Base-by-base conservation (phyloP, 2,888 invertebrate species). In the Cyclophora punctaria region DNA sequence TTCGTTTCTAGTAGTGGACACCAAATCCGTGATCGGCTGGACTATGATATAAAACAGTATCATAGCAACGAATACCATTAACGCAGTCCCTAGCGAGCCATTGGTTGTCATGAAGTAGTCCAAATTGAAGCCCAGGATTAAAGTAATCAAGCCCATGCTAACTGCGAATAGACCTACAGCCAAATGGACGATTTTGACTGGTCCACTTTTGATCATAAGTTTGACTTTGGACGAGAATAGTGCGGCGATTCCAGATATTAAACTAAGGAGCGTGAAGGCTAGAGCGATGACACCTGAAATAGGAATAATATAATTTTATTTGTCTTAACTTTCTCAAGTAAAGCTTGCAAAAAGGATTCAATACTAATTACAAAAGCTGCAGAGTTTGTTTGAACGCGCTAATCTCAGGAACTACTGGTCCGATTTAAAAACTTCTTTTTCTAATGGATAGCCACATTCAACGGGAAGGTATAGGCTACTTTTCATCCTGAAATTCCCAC, bases 181-280 rank as follows among this genome's bases (percentile, higher is more conserved):
- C 52, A 90, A 76, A 67, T 91, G 91, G 6, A 86, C 54, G 5
- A 90, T 85, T 60, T 90, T 90, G 33, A 84, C 62, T 1, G 86
- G 78, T 20, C 89, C 84, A 41, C 87, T 89, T 51, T 81, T 83
- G 52, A 90, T 67, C 60, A 78, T 66, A 44, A 89, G 66, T 1
- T 89, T 82, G 3, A 91, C 80, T 65, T 87, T 87, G 7, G 82
- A 68, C 0, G 90, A 90, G 68, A 89, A 90, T 34, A 90, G 71
- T 1, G 90, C 85, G 5, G 88, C 64, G 51, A 90, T 72, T 3
- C 91, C 91, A 1, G 84, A 80, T 41, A 89, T 51, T 50, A 86
- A 80, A 47, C 90, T 83, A 44, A 87, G 61, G 42, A 85, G 45
- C 34, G 89, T 70, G 51, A 90, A 84, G n/a, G 71, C 74, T 42